Evolutionary conservation across 2,113 vertebrate species (phyloP), one percentile per base, ranked within the genome.

Genomic region (Macquaria ambigua): DNA sequence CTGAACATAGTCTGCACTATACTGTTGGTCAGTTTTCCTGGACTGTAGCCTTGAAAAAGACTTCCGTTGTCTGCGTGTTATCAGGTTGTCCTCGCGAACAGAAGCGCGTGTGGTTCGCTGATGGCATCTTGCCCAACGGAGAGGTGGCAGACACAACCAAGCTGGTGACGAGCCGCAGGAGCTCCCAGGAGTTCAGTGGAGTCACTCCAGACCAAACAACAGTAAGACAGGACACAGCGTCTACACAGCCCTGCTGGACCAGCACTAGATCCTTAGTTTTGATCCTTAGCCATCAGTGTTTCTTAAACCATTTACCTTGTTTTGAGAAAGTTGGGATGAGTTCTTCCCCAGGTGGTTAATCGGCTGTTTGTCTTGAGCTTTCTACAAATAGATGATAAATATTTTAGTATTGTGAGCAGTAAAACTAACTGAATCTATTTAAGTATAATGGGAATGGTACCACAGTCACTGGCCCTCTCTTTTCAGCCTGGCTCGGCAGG

Each of bases 61-160:
- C 55, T 23, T 62, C 23, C 8, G 8, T 39, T 79, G 6, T 53
- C 39, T 43, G 21, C 50, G 37, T 74, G 18, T 52, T 48, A 1
- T 68, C 85, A 99, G 98, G 95, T 52, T 96, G 95, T 71, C 94
- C 96, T 69, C 96, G 95, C 79, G 97, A 99, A 64, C 97, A 98
- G 86, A 98, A 95, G 91, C 96, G 97, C 14, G 98, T 99, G 46
- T 98, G 97, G 97, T 99, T 99, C 92, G 98, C 98, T 34, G 98
- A 99, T 78, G 98, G 97, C 16, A 97, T 99, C 89, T 87, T 99
- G 81, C 98, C 98, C 4, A 98, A 98, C 63, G 98, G 98, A 0
- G 97, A 99, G 93, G 96, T 98, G 90, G 98, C 97, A 16, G 98
- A 99, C 93, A 97, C 97, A 10, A 90, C 91, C 43, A 96, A 93